Evolutionary conservation across 2,113 vertebrate genomes (phyloP).

Genomic region (Diphyllodes magnificus): DNA sequence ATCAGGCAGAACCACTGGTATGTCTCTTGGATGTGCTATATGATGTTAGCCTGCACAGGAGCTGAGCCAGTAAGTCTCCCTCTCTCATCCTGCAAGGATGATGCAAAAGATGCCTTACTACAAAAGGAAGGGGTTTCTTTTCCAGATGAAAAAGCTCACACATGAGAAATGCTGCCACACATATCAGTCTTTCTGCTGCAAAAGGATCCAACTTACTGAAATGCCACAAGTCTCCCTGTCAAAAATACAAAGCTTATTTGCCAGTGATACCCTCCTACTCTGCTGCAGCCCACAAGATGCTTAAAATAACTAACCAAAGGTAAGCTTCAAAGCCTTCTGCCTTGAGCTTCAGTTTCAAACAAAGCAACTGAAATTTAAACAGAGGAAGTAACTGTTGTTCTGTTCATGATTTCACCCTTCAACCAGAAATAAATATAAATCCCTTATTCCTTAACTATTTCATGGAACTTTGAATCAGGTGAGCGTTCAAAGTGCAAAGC

Average conservation of each 20-base stretch:
- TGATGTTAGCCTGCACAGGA: not conserved
- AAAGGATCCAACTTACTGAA: not conserved
- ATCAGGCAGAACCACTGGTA: not conserved
- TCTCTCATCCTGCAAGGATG: not conserved
- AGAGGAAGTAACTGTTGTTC: constrained; percentile 53
- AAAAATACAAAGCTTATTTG: constrained; percentile 54
- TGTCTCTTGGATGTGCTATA: not conserved
- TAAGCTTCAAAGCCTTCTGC: constrained; percentile 46
- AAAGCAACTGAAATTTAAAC: constrained; percentile 60
- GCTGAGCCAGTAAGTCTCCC: not conserved
- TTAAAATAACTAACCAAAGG: constrained; percentile 59
- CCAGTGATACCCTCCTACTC: constrained; percentile 46
- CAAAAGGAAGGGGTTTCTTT: not conserved
- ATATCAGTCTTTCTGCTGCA: constrained; percentile 1
- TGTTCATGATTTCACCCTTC: constrained; percentile 41
- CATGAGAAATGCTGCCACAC: not conserved
- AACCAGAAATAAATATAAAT: constrained; percentile 50
- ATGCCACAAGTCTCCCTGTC: constrained; percentile 23
- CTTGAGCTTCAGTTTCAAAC: constrained; percentile 46
- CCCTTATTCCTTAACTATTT: constrained; percentile 20
- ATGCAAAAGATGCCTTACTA: not conserved
- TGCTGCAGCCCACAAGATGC: constrained; percentile 30
- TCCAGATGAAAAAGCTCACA: constrained; percentile 1
- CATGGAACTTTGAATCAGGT: not conserved
- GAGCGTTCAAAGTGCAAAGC: not conserved